Conservation (phyloP, 2,113 vertebrate species). For the Herpailurus yagouaroundi region DNA sequence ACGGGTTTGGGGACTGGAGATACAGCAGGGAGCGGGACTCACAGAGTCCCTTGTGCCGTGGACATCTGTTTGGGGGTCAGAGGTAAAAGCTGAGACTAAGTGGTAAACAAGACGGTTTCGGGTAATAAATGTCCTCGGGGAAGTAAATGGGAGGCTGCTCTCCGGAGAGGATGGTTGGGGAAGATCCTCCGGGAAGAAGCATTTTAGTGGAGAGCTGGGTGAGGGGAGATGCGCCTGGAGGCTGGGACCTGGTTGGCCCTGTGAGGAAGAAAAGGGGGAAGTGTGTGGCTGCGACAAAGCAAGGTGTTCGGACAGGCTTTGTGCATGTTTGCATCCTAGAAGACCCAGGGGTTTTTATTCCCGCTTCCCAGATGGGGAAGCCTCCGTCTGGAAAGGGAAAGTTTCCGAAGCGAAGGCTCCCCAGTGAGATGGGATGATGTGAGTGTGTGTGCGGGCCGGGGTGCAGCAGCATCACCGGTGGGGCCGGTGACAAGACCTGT, state of each 20-base stretch:
- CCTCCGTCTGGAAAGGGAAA: rapidly evolving
- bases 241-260: neutral
- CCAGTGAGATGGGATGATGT: rapidly evolving
- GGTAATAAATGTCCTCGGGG: neutral
- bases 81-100: neutral
- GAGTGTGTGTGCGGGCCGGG: rapidly evolving
- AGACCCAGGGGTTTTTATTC: neutral
- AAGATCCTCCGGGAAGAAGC: too few species aligned
- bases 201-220: neutral
- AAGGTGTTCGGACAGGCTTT: rapidly evolving
- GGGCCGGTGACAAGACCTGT: neutral
- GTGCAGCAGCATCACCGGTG: rapidly evolving
- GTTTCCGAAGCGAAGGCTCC: neutral
- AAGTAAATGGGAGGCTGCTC: neutral
- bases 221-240: neutral
- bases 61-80: too few species aligned
- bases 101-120: neutral
- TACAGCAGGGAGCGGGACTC: neutral
- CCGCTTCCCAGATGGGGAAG: neutral
- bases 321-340: too few species aligned
- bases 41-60: rapidly evolving
- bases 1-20: neutral
- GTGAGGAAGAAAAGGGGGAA: neutral
- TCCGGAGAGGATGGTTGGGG: neutral
- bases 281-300: neutral